Conservation (phyloP, 2,888 invertebrate species). For the Agonopterix heracliana region DNA sequence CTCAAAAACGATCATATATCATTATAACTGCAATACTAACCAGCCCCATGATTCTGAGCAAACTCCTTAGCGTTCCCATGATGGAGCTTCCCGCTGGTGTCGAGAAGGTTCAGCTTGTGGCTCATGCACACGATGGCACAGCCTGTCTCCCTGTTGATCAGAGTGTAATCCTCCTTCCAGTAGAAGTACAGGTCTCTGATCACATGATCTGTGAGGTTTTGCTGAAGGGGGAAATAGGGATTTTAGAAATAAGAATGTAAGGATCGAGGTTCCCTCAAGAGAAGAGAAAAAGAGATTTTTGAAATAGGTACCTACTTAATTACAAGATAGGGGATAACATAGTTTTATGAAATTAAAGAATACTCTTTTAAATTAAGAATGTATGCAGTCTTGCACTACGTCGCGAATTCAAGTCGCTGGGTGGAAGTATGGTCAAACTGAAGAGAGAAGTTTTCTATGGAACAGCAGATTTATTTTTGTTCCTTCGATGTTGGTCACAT, state of each 20-base stretch:
- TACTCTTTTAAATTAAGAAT: too few species aligned
- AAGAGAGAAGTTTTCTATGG: too few species aligned
- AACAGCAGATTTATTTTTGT: too few species aligned
- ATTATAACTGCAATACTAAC: constrained; percentile 16
- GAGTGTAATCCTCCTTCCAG: constrained; percentile 48
- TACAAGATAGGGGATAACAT: too few species aligned
- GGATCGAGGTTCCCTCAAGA: background rate
- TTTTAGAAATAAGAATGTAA: background rate
- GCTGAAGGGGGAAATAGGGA: constrained; percentile 23
- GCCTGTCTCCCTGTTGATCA: constrained; percentile 41
- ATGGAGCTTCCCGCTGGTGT: constrained; percentile 33
- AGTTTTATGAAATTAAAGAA: too few species aligned
- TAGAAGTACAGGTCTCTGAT: constrained; percentile 46
- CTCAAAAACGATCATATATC: too few species aligned
- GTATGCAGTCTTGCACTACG: too few species aligned
- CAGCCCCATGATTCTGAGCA: constrained; percentile 41
- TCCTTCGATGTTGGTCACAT: too few species aligned
- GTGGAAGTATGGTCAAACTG: too few species aligned
- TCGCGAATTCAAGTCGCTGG: too few species aligned
- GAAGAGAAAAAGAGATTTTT: too few species aligned
- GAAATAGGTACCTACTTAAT: background rate
- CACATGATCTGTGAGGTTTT: constrained; percentile 38
- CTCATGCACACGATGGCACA: constrained; percentile 50
- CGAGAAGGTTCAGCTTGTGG: constrained; percentile 39
- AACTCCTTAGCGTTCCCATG: constrained; percentile 44